Evolutionary conservation across 2,888 invertebrate species (phyloP).

Genomic region (Drosophila tanythrix): DNA sequence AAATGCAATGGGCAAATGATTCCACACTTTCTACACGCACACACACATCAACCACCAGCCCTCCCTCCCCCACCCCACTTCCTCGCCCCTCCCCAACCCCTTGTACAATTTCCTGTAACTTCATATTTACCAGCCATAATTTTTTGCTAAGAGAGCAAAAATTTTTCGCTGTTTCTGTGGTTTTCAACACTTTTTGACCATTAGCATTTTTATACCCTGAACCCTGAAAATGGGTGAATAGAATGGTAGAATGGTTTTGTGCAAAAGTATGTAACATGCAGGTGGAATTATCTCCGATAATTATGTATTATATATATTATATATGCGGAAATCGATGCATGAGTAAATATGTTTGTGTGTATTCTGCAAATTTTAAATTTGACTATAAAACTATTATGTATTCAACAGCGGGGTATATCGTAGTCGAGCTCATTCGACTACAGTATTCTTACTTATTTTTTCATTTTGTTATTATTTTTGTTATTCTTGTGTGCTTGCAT

Average conservation of each 20-base stretch:
- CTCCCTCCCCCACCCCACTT: not conserved
- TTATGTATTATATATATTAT: not conserved
- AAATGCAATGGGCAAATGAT: slow-evolving; percentile 70
- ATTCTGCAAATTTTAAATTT: too few relatives aligned
- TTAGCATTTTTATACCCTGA: slow-evolving; percentile 16
- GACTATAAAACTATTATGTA: not conserved
- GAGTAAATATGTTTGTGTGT: too few relatives aligned
- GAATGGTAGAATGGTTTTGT: not conserved
- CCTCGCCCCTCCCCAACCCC: not conserved
- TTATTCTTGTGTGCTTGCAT: slow-evolving; percentile 3
- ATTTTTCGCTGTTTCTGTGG: slow-evolving; percentile 41
- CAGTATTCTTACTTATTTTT: not conserved
- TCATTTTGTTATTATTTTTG: not conserved
- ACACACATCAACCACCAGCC: not conserved
- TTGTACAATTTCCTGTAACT: not conserved
- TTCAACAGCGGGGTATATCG: not conserved
- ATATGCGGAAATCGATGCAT: not conserved
- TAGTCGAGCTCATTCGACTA: not conserved
- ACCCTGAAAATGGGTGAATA: not conserved
- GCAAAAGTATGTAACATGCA: not conserved
- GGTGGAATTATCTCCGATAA: not conserved
- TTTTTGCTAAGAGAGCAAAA: slow-evolving; percentile 27
- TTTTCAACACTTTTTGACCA: slow-evolving; percentile 45
- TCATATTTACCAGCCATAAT: slow-evolving; percentile 37
- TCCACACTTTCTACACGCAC: slow-evolving; percentile 35